These are phyloP conservation scores for Podocnemis expansa DNA, from an alignment of 2,113 vertebrate species.

Conservation along the genomic window DNA sequence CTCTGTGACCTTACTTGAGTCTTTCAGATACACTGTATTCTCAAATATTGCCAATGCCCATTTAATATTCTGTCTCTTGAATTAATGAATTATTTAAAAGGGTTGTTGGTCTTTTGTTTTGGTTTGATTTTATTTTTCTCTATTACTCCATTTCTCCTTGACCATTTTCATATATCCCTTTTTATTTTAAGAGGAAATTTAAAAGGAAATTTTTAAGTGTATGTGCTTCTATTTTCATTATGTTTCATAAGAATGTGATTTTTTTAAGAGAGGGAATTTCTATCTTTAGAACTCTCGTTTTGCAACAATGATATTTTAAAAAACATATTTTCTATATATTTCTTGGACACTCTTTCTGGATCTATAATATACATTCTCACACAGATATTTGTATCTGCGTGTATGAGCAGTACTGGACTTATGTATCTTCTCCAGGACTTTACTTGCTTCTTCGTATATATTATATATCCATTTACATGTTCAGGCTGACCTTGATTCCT, in stretches of 20 bases:
- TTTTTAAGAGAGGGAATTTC: neutral
- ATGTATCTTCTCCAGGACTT: neutral
- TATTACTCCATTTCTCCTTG: neutral
- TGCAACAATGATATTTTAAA: neutral
- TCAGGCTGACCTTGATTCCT: neutral
- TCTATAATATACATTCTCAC: neutral
- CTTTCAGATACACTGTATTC: neutral
- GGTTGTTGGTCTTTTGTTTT: too few relatives aligned
- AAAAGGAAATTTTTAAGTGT: neutral
- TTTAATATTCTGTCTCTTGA: neutral
- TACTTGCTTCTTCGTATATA: fast-evolving
- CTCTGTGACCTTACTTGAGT: neutral
- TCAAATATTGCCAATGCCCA: neutral
- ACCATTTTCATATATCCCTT: neutral
- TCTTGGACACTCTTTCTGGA: neutral
- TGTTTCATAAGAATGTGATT: neutral
- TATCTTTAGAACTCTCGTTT: neutral
- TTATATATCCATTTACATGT: neutral
- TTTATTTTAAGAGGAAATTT: neutral
- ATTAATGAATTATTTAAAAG: neutral
- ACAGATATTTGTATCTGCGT: neutral
- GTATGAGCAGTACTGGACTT: neutral
- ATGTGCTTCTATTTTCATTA: neutral
- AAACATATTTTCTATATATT: neutral
- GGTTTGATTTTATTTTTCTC: neutral